phyloP scores from a whole-genome alignment of 1,140 invertebrate species.

The Drosophila kikkawai region DNA sequence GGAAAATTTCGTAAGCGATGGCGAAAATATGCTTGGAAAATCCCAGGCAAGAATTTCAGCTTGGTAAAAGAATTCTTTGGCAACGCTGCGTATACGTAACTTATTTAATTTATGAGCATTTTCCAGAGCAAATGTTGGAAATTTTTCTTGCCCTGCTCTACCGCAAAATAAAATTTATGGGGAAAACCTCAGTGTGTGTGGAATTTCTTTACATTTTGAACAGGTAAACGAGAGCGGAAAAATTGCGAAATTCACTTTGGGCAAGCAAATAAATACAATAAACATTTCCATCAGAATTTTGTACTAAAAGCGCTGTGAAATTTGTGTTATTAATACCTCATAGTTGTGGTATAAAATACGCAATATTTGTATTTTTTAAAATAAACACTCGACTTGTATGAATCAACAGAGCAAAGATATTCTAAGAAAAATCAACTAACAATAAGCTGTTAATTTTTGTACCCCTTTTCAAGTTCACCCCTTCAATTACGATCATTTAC shows the following conservation, averaged over 20 bases:
- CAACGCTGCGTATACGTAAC: conserved; percentile 48
- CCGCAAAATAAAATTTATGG: conserved; percentile 36
- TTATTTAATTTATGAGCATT: conserved; percentile 68
- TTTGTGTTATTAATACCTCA: not conserved
- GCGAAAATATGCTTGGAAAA: conserved; percentile 62
- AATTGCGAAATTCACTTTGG: not conserved
- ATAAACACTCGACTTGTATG: conserved; percentile 3
- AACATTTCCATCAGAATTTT: conserved; percentile 1
- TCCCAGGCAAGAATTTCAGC: conserved; percentile 48
- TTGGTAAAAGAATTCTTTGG: conserved; percentile 5
- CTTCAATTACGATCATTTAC: conserved; percentile 28
- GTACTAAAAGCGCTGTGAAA: not conserved
- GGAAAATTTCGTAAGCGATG: conserved; percentile 77
- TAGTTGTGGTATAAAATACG: conserved; percentile 3
- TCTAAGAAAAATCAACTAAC: conserved; percentile 3
- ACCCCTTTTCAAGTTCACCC: not conserved
- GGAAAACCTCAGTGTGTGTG: conserved; percentile 10
- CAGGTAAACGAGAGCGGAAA: conserved; percentile 17
- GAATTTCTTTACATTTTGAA: conserved; percentile 13
- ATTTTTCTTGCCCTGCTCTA: not conserved
- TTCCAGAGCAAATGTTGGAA: conserved; percentile 19
- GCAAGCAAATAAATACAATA: not conserved
- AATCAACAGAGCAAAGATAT: not conserved
- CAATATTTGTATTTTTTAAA: not conserved
- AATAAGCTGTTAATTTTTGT: conserved; percentile 1